Percentiles rank a stretch among this genome's conserved stretches.
Evolutionary conservation across 1,140 invertebrate species (phyloP).

Genomic region (Melitaea cinxia): DNA sequence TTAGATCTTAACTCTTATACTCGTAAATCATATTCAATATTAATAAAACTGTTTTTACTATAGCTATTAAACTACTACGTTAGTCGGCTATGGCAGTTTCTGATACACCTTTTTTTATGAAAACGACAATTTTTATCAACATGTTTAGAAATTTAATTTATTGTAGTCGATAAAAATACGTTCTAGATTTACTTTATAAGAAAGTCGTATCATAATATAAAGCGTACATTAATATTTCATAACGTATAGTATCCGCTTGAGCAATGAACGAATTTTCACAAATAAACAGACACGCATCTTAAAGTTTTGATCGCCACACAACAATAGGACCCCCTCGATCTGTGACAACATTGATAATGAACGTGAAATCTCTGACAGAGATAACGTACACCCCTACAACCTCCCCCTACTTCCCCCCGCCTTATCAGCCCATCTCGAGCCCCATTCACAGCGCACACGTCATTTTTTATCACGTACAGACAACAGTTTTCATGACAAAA

Average conservation of each 20-base stretch:
- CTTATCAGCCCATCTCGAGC: constrained; percentile 56
- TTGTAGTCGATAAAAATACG: no score
- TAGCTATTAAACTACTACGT: no score
- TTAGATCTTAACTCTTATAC: no score
- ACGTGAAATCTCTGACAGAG: constrained; percentile 63
- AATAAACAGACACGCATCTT: constrained; percentile 31
- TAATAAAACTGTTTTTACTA: no score
- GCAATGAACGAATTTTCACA: constrained; percentile 8
- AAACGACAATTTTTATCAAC: no score
- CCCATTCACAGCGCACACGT: constrained; percentile 45
- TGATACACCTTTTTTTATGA: no score
- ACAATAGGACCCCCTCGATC: constrained; percentile 44
- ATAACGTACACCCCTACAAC: constrained; percentile 49
- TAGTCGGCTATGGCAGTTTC: no score
- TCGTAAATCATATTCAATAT: no score
- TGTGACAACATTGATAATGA: constrained; percentile 61
- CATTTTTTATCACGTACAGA: constrained; percentile 50
- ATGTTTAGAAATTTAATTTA: no score
- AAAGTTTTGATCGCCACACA: constrained; percentile 27
- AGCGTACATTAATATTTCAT: background rate
- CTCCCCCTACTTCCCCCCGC: constrained; percentile 22
- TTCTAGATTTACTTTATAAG: no score
- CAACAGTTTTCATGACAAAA: constrained; percentile 23
- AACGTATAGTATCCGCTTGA: background rate
- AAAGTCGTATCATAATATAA: no score